These are phyloP conservation scores for Chymomyza amoena DNA, from an alignment of 2,888 invertebrate species.

Conservation along the genomic window DNA sequence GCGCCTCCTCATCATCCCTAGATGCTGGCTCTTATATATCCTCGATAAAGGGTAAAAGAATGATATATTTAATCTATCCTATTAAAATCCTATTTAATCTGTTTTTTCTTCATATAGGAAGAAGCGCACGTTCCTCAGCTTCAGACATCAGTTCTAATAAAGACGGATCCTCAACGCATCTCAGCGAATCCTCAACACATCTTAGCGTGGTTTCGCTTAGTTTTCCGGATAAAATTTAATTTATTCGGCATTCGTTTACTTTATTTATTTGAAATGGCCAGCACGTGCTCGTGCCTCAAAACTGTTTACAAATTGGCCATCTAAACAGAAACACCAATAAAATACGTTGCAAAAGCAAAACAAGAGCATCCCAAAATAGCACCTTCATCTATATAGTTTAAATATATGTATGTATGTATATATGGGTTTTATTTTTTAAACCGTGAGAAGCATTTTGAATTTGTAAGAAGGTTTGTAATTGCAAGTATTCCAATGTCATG, in stretches of 20 bases:
- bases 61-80: not conserved
- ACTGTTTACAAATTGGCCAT: conserved; percentile 59
- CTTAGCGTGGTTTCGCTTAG: conserved; percentile 72
- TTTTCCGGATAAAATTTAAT: conserved; percentile 57
- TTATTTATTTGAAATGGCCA: not conserved
- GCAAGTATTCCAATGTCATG: not conserved
- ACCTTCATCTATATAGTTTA: not conserved
- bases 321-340: conserved; percentile 49
- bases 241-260: not conserved
- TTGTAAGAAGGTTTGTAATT: not conserved
- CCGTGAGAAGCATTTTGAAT: not conserved
- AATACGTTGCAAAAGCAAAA: conserved; percentile 28
- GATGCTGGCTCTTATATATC: conserved; percentile 35
- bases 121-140: conserved; percentile 53
- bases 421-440: not conserved
- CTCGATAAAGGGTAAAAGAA: conserved; percentile 55
- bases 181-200: conserved; percentile 58
- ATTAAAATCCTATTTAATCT: not conserved
- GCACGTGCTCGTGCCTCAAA: conserved; percentile 44
- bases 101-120: conserved; percentile 4
- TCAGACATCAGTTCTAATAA: conserved; percentile 47
- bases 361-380: conserved; percentile 49
- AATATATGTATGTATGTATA: not conserved
- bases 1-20: conserved; percentile 64
- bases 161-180: conserved; percentile 47